Evolutionary conservation across 1,140 invertebrate species (phyloP), one percentile per base, ranked within the genome.

Genomic region (Heliconius melpomene): DNA sequence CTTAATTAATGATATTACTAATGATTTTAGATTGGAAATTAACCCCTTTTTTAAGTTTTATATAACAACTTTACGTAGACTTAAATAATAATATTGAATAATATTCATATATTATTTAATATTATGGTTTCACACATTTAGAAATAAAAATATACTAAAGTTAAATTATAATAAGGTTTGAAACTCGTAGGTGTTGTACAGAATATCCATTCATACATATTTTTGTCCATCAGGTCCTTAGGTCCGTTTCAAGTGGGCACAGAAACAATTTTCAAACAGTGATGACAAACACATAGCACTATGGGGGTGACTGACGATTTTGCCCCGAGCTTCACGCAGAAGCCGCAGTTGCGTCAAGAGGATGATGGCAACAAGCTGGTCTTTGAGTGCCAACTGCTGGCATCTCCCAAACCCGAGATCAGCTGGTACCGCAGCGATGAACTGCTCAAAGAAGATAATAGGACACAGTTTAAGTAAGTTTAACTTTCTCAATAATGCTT

Each of bases 251-350:
- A 72, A 78, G 60, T 71, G 73, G 77, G 57, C 46, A 74, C 66
- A 80, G 84, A 74, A 77, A 82, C 70, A 83, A 85, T 81, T 80
- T 79, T 82, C 86, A 82, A 79, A 38, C 87, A 91, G 93, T 91
- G 85, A 94, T 94, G 93, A 88, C 84, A 87, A 81, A 79, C 83
- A 89, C 84, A 79, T 93, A 93, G 88, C 87, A 84, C 79, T 71
- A 97, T 97, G 97, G 97, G 97, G 95, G 97, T 97, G 95, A 96
- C 96, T 91, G 98, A 99, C 94, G 98, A 99, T 95, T 98, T 98
- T 95, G 98, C 98, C 94, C 98, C 98, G 93, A 98, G 98, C 96
- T 99, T 99, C 96, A 98, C 98, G 75, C 98, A 99, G 95, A 99
- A 99, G 96, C 98, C 98, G 83, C 97, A 98, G 93, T 96, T 99